Base-by-base conservation (phyloP, 2,797 vertebrate species). In the Labroides dimidiatus region DNA sequence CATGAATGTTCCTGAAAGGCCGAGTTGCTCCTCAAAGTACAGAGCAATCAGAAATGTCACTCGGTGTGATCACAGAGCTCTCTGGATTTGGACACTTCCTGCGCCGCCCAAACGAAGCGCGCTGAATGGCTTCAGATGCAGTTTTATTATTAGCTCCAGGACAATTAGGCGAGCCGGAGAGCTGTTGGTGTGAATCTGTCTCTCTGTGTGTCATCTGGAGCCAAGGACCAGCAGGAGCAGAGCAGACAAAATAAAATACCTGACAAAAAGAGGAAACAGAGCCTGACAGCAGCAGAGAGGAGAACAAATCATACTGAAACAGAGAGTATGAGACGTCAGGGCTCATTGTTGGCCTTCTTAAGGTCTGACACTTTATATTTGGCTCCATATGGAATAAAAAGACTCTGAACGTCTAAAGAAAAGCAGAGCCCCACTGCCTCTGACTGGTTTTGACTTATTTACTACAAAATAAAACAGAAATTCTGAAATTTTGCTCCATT, bases 231-330 rank as follows among this genome's bases (percentile, higher is more conserved):
- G 86, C 3, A 62, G 84, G 21, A 59, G 72, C 74, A 10, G 23
- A 27, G 37, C 55, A 78, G 75, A 81, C 92, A 91, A 92, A 92
- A 90, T 93, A 92, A 92, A 89, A 94, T 91, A 93, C 75, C 30
- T 21, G 10, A n/a, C 49, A 62, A 73, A 63, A 59, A 80, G 72
- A 81, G 74, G 79, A 84, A 66, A 66, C 75, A 68, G 77, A 70
- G 41, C 55, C 51, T 45, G 10, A 77, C 49, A 71, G 69, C 66
- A 72, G 51, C 64, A 41, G 58, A 42, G 45, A 19, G 21, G 47
- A 47, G 39, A 13, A 20, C 1, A 0, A 30, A 17, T 7, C 6
- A 21, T 8, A 0, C 24, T 30, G 72, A 70, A 14, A 59, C 10
- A 21, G 30, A 16, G 61, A 15, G 41, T 1, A 20, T 5, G 20